Conservation (phyloP, 2,797 vertebrate genomes). For the Euphonia xanthogaster region DNA sequence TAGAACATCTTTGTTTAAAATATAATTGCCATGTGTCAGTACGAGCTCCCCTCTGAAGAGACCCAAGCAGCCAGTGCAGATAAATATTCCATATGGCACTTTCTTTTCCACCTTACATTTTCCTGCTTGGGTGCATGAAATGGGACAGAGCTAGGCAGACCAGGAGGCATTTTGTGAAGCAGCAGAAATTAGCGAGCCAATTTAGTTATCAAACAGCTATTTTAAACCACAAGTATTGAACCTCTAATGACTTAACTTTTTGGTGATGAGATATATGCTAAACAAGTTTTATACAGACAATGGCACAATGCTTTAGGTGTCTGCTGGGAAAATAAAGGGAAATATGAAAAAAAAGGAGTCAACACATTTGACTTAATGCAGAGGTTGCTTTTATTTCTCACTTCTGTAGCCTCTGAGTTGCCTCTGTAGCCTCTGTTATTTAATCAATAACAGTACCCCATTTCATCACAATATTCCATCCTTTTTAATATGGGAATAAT, state of each 20-base stretch:
- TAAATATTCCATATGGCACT: not conserved
- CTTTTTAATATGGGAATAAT: not conserved
- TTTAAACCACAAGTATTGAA: not conserved
- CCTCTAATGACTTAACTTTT: not conserved
- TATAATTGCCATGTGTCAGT: not conserved
- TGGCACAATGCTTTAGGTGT: not conserved
- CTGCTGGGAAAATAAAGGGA: not conserved
- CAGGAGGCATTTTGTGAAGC: not conserved
- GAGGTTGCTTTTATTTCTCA: not conserved
- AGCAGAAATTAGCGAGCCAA: not conserved
- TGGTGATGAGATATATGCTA: not conserved
- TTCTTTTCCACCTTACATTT: not conserved
- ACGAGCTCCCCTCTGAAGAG: not conserved
- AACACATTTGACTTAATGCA: not conserved
- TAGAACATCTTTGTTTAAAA: slow-evolving; percentile 24
- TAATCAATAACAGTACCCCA: not conserved
- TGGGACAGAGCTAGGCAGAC: not conserved
- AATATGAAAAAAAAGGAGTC: not conserved
- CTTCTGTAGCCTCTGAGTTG: not conserved
- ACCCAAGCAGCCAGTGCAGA: not conserved
- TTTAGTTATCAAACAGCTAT: not conserved
- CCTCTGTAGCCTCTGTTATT: not conserved
- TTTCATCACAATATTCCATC: not conserved
- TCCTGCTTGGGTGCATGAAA: not conserved
- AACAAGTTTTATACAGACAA: not conserved